A percentile compares a stretch with the other conserved stretches of the same genome.
Conservation (phyloP, 2,113 vertebrate species). For the Tonatia bakeri region DNA sequence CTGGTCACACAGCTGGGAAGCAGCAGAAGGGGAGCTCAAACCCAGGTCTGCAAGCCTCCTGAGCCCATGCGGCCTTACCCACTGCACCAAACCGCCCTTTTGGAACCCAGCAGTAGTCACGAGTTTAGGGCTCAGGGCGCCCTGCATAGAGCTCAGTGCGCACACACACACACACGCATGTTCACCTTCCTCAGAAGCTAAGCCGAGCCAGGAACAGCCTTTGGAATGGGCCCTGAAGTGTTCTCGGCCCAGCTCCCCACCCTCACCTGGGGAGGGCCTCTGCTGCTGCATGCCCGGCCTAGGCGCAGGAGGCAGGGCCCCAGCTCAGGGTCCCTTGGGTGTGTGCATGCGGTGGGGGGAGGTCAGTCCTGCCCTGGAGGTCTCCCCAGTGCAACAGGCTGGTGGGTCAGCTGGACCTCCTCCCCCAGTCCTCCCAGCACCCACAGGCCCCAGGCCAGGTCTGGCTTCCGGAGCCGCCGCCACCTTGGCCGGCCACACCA, state of each 20-base stretch:
- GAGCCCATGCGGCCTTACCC: neutral
- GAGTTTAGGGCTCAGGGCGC: neutral
- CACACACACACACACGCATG: accelerated
- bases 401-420: neutral
- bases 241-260: neutral
- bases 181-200: neutral
- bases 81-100: neutral
- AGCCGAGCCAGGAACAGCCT: neutral
- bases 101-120: neutral
- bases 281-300: neutral
- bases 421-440: neutral
- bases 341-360: neutral
- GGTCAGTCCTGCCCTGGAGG: neutral
- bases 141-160: neutral
- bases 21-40: neutral
- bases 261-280: neutral
- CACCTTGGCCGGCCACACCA: slow-evolving; percentile 51
- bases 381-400: neutral
- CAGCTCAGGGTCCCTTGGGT: neutral
- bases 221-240: neutral
- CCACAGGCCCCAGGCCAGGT: slow-evolving; percentile 55
- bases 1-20: neutral
- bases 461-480: slow-evolving; percentile 63
- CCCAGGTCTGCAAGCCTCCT: neutral
- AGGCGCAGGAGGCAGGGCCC: neutral